Conservation (phyloP, 1,140 invertebrate species). For the Pseudomyrmex pallidus region DNA sequence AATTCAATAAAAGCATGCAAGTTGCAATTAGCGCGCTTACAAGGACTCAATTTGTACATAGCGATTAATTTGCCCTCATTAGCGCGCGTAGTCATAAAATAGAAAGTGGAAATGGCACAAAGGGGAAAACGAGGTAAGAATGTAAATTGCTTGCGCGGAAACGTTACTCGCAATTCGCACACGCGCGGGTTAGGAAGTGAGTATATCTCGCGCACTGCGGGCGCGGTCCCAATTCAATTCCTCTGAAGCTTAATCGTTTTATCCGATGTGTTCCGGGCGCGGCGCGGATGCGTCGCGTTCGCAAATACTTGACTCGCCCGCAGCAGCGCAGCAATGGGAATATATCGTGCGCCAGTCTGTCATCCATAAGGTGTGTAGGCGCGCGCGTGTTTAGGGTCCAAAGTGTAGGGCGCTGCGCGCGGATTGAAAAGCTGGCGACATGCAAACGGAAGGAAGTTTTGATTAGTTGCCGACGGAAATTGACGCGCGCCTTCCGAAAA, state of each 20-base stretch:
- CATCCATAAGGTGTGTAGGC: conserved; percentile 12
- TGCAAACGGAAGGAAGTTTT: conserved; percentile 76
- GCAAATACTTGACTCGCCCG: conserved; percentile 37
- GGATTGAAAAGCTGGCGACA: conserved; percentile 65
- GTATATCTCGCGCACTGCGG: conserved; percentile 29
- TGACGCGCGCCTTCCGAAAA: conserved; percentile 62
- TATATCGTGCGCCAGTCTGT: conserved; percentile 20
- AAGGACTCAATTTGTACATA: too few relatives aligned
- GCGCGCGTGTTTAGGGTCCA: neutral
- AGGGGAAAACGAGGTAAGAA: conserved; percentile 10
- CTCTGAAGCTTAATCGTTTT: conserved; percentile 51
- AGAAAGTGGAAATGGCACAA: too few relatives aligned
- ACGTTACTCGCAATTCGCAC: conserved; percentile 51
- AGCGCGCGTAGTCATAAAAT: too few relatives aligned
- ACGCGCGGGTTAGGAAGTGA: conserved; percentile 3
- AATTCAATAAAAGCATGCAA: too few relatives aligned
- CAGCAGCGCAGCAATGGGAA: neutral
- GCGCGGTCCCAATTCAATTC: conserved; percentile 40
- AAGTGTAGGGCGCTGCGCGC: conserved; percentile 5
- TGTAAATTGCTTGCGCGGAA: neutral
- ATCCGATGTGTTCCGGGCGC: conserved; percentile 38
- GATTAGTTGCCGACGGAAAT: conserved; percentile 77
- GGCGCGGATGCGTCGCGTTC: conserved; percentile 20
- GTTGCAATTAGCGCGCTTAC: too few relatives aligned
- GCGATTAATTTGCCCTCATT: too few relatives aligned